Percentiles rank a stretch among this genome's conserved stretches.
These are phyloP conservation scores for Macropodus opercularis DNA, from an alignment of 2,797 vertebrate species.

Conservation along the genomic window DNA sequence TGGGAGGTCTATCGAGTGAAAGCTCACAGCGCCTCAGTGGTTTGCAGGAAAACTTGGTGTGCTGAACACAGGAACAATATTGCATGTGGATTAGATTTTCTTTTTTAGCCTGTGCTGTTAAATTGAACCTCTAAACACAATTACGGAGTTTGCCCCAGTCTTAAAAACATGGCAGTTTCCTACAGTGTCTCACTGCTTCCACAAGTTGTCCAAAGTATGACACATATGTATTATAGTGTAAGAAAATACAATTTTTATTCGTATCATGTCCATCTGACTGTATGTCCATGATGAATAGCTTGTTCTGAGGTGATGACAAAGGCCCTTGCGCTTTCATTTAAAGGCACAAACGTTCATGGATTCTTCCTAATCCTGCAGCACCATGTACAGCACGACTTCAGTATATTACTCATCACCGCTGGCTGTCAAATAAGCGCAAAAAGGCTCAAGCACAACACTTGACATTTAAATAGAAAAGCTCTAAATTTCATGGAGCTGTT, in stretches of 20 bases:
- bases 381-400: too few species aligned
- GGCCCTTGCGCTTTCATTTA: background rate
- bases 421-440: too few species aligned
- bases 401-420: too few species aligned
- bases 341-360: background rate
- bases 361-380: constrained; percentile 14
- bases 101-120: constrained; percentile 1
- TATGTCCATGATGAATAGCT: constrained; percentile 2
- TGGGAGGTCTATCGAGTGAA: constrained; percentile 69
- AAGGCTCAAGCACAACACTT: too few species aligned
- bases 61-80: constrained; percentile 19
- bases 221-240: constrained; percentile 34
- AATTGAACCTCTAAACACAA: background rate
- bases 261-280: background rate
- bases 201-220: constrained; percentile 49
- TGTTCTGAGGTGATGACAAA: background rate
- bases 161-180: constrained; percentile 27
- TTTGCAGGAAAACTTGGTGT: constrained; percentile 37
- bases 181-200: constrained; percentile 13
- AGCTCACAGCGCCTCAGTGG: constrained; percentile 47
- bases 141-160: constrained; percentile 4
- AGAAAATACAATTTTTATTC: background rate
- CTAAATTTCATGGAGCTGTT: too few species aligned
- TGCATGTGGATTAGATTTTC: constrained; percentile 34
- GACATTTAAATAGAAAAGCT: too few species aligned